Evolutionary conservation across 1,140 invertebrate genomes (phyloP).

Genomic region (Leptinotarsa lineolata): DNA sequence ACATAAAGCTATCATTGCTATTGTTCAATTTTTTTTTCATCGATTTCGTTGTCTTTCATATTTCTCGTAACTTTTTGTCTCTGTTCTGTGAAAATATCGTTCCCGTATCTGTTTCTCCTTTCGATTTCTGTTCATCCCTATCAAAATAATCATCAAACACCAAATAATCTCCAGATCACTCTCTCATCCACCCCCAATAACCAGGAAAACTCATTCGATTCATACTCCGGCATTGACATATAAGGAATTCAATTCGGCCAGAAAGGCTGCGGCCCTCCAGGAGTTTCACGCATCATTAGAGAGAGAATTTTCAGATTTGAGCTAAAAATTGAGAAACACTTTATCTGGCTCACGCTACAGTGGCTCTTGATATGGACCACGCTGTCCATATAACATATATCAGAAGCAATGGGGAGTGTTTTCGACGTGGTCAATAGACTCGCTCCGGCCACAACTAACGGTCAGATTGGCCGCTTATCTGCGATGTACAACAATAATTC

Average conservation of each 20-base stretch:
- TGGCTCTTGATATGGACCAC: slow-evolving; percentile 46
- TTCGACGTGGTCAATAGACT: slow-evolving; percentile 31
- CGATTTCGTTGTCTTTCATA: too few species aligned
- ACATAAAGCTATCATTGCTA: too few species aligned
- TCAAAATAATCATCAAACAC: too few species aligned
- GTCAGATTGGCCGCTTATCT: slow-evolving; percentile 27
- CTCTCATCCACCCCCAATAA: slow-evolving; percentile 2
- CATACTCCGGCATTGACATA: slow-evolving; percentile 23
- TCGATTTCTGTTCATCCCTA: too few species aligned
- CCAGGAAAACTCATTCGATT: neutral
- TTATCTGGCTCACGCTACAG: slow-evolving; percentile 45
- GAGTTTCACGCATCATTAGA: slow-evolving; percentile 43
- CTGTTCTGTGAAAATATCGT: too few species aligned
- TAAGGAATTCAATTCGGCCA: slow-evolving; percentile 33
- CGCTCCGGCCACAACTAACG: slow-evolving; percentile 23
- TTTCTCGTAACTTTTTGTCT: too few species aligned
- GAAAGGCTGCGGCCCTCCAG: slow-evolving; percentile 17
- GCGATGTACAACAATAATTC: slow-evolving; percentile 29
- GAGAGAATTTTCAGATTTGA: slow-evolving; percentile 41
- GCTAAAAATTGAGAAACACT: slow-evolving; percentile 46
- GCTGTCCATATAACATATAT: slow-evolving; percentile 38
- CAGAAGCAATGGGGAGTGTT: slow-evolving; percentile 21
- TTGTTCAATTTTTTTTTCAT: too few species aligned
- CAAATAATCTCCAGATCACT: neutral
- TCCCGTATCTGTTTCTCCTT: too few species aligned